Conservation (phyloP, 2,888 invertebrate species). For the Cyaniris semiargus region DNA sequence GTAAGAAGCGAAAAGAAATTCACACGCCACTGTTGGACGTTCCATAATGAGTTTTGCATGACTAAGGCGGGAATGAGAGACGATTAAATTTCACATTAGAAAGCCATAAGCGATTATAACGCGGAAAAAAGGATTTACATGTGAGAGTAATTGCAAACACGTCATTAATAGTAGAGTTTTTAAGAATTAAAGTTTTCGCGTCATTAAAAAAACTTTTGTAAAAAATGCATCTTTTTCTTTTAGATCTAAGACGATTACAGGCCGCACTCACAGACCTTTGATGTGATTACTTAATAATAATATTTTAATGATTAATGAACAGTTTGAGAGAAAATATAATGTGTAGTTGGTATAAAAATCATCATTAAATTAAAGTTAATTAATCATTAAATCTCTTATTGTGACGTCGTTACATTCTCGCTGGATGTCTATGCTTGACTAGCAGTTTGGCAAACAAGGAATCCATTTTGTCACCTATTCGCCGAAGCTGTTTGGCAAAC, state of each 20-base stretch:
- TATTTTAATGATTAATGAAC: no score
- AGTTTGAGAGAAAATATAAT: no score
- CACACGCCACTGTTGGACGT: constrained; percentile 46
- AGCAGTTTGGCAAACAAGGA: not conserved
- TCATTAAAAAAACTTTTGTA: not conserved
- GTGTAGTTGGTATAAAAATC: no score
- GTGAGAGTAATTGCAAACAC: constrained; percentile 8
- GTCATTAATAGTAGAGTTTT: not conserved
- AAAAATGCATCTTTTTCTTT: not conserved
- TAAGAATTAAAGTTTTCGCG: not conserved
- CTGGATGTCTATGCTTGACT: not conserved
- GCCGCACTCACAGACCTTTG: no score
- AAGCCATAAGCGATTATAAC: constrained; percentile 47
- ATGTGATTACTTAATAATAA: no score
- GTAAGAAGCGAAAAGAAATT: constrained; percentile 34
- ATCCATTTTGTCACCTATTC: not conserved
- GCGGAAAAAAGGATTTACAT: constrained; percentile 23
- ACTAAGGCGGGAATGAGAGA: constrained; percentile 58
- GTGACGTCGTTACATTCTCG: not conserved
- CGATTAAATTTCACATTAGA: constrained; percentile 62
- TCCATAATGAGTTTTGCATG: constrained; percentile 72
- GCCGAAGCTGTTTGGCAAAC: not conserved
- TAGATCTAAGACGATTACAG: no score
- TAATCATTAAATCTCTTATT: no score
- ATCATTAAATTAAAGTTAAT: no score